Percentiles rank a stretch among this genome's conserved stretches.
Conservation (phyloP, 2,888 invertebrate genomes). For the Eueremaeus valkanovi region DNA sequence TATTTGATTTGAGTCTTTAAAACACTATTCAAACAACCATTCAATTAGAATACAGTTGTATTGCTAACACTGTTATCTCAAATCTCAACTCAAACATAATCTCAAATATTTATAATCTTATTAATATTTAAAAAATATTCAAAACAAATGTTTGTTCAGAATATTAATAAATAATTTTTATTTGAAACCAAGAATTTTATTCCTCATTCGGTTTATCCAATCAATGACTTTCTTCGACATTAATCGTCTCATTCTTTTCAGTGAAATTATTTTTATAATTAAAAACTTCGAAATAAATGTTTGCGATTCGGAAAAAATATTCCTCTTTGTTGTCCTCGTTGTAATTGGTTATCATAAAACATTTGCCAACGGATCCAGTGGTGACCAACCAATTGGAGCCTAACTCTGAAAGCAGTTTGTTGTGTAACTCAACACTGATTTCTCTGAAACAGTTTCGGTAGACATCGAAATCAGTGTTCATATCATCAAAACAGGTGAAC, state of each 20-base stretch:
- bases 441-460: slow-evolving; percentile 35
- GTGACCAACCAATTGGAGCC: slow-evolving; percentile 7
- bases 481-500: not conserved
- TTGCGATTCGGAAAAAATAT: slow-evolving; percentile 21
- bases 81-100: too few relatives aligned
- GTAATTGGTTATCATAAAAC: slow-evolving; percentile 21
- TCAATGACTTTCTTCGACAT: not conserved
- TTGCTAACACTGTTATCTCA: too few relatives aligned
- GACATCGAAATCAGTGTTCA: slow-evolving; percentile 51
- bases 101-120: too few relatives aligned
- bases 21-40: too few relatives aligned
- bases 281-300: slow-evolving; percentile 33
- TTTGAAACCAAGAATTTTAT: too few relatives aligned
- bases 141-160: not conserved
- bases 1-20: too few relatives aligned
- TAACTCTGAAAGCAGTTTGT: not conserved
- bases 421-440: slow-evolving; percentile 29
- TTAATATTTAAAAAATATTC: too few relatives aligned
- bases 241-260: not conserved
- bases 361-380: slow-evolving; percentile 8
- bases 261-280: not conserved
- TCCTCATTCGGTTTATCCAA: too few relatives aligned
- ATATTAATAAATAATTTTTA: too few relatives aligned
- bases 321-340: not conserved
- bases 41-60: too few relatives aligned